phyloP scores from a whole-genome alignment of 2,113 vertebrate genomes.

The Ia io region DNA sequence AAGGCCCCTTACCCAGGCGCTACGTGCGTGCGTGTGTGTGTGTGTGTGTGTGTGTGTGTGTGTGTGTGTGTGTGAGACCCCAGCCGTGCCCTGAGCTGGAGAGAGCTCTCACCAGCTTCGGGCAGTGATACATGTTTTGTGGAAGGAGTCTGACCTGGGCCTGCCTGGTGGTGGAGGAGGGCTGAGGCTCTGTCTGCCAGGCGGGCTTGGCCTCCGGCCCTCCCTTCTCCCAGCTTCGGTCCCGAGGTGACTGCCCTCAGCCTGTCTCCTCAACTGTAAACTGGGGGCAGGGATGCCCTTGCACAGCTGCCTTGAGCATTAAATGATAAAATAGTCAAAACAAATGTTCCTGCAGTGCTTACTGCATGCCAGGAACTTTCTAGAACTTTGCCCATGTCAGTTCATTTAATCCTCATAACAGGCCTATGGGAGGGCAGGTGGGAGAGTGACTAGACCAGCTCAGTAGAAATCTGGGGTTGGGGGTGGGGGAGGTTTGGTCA shows the following conservation, averaged over 20 bases:
- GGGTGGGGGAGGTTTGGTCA: neutral
- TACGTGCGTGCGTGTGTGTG: accelerated
- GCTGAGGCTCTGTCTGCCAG: neutral
- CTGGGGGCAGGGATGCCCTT: neutral
- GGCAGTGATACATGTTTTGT: neutral
- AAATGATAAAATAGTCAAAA: neutral
- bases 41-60: neutral
- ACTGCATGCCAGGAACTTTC: neutral
- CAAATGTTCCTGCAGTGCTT: neutral
- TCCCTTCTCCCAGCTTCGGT: neutral
- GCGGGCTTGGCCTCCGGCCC: neutral
- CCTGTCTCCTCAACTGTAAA: neutral
- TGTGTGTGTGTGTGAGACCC: neutral
- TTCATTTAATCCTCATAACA: neutral
- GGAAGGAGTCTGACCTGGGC: neutral
- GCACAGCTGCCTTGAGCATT: neutral
- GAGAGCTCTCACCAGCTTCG: neutral
- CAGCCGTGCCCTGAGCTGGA: neutral
- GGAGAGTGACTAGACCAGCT: neutral
- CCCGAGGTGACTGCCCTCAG: neutral
- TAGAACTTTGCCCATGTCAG: neutral
- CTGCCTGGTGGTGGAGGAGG: neutral
- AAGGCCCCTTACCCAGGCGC: neutral
- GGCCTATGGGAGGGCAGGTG: neutral
- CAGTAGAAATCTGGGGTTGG: neutral